Evolutionary conservation across 2,797 vertebrate species (phyloP).

Genomic region (Menidia menidia): DNA sequence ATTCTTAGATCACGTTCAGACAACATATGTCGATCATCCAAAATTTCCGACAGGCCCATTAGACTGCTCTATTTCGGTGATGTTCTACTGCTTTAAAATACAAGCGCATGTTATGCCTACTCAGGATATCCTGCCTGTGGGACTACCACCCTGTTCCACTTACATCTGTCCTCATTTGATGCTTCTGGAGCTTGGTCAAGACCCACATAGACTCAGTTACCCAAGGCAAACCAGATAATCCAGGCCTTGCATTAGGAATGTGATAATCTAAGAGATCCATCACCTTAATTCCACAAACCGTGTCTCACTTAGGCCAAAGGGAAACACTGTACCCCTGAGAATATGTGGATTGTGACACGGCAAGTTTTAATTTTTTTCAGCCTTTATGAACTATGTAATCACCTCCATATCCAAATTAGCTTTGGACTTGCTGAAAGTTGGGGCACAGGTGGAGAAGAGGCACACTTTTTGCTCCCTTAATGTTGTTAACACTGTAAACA

Average conservation of each 20-base stretch:
- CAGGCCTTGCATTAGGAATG: slow-evolving; percentile 21
- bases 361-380: slow-evolving; percentile 15
- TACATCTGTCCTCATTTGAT: slow-evolving; percentile 51
- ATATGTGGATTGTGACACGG: slow-evolving; percentile 12
- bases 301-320: slow-evolving; percentile 3
- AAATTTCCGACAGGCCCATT: slow-evolving; percentile 7
- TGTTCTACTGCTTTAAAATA: slow-evolving; percentile 21
- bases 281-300: slow-evolving; percentile 2
- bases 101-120: slow-evolving; percentile 28
- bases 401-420: slow-evolving; percentile 31
- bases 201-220: slow-evolving; percentile 36
- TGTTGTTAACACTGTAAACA: slow-evolving; percentile 26
- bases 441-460: slow-evolving; percentile 29
- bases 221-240: slow-evolving; percentile 8
- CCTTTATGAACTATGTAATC: slow-evolving; percentile 9
- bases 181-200: slow-evolving; percentile 35
- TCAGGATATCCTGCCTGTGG: slow-evolving; percentile 58
- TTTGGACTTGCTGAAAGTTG: slow-evolving; percentile 37
- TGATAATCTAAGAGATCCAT: slow-evolving; percentile 18
- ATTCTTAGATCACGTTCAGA: slow-evolving; percentile 16
- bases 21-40: slow-evolving; percentile 20
- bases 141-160: slow-evolving; percentile 43
- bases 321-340: slow-evolving; percentile 8
- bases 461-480: slow-evolving; percentile 29
- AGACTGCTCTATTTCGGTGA: slow-evolving; percentile 16